These are phyloP conservation scores for Geophilus truncorum DNA, from an alignment of 2,888 invertebrate species.

Conservation along the genomic window DNA sequence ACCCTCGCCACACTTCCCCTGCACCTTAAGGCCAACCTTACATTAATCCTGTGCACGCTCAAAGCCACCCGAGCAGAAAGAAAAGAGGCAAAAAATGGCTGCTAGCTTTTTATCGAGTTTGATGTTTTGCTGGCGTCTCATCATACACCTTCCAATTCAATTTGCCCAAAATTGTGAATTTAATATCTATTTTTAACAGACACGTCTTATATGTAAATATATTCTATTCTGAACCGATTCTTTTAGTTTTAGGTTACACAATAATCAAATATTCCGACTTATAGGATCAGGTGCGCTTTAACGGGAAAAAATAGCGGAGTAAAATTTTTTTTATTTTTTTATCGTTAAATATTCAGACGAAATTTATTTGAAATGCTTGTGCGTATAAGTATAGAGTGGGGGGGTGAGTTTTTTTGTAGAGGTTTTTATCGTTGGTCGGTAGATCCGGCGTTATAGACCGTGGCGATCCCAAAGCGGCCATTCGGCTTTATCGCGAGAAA, in stretches of 20 bases:
- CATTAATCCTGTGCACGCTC: conserved; percentile 10
- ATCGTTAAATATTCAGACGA: not conserved
- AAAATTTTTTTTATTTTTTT: not conserved
- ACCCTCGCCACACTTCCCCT: not conserved
- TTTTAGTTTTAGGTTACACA: too few species aligned
- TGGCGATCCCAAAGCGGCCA: conserved; percentile 15
- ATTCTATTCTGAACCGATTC: too few species aligned
- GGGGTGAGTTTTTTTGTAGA: not conserved
- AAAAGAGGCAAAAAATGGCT: not conserved
- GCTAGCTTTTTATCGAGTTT: not conserved
- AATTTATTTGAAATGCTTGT: not conserved
- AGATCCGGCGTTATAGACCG: conserved; percentile 16
- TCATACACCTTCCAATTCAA: not conserved
- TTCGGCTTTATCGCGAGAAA: not conserved
- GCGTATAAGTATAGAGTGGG: not conserved
- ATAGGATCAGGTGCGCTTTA: too few species aligned
- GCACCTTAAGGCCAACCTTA: not conserved
- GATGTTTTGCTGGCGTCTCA: not conserved
- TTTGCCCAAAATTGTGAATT: not conserved
- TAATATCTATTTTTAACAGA: too few species aligned
- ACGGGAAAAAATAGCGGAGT: too few species aligned
- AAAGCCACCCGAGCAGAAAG: not conserved
- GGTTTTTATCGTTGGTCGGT: not conserved
- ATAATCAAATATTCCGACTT: too few species aligned
- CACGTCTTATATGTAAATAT: too few species aligned